Conservation (phyloP, 2,113 vertebrate genomes). For the Tamias sibiricus region DNA sequence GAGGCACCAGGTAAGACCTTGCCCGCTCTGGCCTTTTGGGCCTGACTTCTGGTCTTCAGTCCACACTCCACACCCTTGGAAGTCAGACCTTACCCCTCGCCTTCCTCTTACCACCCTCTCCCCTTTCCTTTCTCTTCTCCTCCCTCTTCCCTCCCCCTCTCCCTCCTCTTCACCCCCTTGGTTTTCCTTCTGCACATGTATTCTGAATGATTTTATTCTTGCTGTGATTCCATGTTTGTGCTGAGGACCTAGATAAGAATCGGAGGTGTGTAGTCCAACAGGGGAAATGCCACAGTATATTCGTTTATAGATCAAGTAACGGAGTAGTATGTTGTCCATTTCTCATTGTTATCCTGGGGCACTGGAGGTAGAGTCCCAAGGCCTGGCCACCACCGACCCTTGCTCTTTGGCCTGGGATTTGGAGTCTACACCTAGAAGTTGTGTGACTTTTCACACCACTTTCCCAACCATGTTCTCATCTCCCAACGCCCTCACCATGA, state of each 20-base stretch:
- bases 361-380: not conserved
- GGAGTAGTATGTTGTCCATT: not conserved
- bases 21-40: not conserved
- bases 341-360: not conserved
- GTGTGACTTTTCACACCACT: not conserved
- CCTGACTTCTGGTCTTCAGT: not conserved
- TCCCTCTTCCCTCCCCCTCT: rapidly evolving
- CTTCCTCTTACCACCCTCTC: not conserved
- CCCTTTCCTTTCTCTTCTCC: not conserved
- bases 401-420: not conserved
- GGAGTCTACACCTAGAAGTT: not conserved
- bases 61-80: not conserved
- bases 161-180: not conserved
- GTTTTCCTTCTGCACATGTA: not conserved
- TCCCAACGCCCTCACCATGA: not conserved
- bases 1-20: conserved; percentile 90
- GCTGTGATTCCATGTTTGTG: not conserved
- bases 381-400: not conserved
- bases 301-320: not conserved
- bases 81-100: not conserved
- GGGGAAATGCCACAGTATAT: not conserved
- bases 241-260: not conserved
- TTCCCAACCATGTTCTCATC: not conserved
- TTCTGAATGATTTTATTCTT: not conserved
- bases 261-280: not conserved